phyloP scores from a whole-genome alignment of 2,888 invertebrate genomes.

The Artemia sinica region DNA sequence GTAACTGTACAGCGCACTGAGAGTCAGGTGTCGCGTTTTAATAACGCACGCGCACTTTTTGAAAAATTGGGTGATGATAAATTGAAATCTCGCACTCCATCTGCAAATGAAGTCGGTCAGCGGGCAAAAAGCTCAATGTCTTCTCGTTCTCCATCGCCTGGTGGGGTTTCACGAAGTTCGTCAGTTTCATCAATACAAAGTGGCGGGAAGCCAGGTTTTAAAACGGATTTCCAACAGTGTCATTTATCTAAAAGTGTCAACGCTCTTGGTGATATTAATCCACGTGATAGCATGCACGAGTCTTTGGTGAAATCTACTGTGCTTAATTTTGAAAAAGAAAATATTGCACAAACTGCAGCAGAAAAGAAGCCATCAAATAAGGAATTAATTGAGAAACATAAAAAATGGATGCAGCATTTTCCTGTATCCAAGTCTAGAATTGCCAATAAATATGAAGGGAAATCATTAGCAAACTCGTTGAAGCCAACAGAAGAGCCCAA shows the following conservation, averaged over 20 bases:
- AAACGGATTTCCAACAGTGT: not conserved
- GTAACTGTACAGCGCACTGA: slow-evolving; percentile 66
- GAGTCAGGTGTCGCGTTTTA: slow-evolving; percentile 74
- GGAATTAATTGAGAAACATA: slow-evolving; percentile 71
- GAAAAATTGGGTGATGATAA: slow-evolving; percentile 51
- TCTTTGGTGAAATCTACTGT: slow-evolving; percentile 7
- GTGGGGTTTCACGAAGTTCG: slow-evolving; percentile 15
- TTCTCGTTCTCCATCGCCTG: slow-evolving; percentile 24
- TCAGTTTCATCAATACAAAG: slow-evolving; percentile 14
- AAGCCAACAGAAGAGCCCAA: slow-evolving; percentile 28
- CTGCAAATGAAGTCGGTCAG: slow-evolving; percentile 6
- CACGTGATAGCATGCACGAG: not conserved
- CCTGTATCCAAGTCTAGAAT: slow-evolving; percentile 45
- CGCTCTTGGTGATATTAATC: slow-evolving; percentile 20
- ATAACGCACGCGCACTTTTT: slow-evolving; percentile 75
- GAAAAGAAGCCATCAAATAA: slow-evolving; percentile 63
- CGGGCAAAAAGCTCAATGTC: slow-evolving; percentile 16
- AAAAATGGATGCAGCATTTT: slow-evolving; percentile 81
- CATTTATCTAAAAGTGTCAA: slow-evolving; percentile 16
- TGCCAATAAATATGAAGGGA: not conserved
- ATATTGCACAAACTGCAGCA: slow-evolving; percentile 44
- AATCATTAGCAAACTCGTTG: slow-evolving; percentile 28
- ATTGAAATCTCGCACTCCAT: slow-evolving; percentile 17
- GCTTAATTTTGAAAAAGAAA: slow-evolving; percentile 18
- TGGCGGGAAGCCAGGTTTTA: slow-evolving; percentile 12